Evolutionary conservation across 2,888 invertebrate genomes (phyloP).

Genomic region (Drosophila paramelanica): DNA sequence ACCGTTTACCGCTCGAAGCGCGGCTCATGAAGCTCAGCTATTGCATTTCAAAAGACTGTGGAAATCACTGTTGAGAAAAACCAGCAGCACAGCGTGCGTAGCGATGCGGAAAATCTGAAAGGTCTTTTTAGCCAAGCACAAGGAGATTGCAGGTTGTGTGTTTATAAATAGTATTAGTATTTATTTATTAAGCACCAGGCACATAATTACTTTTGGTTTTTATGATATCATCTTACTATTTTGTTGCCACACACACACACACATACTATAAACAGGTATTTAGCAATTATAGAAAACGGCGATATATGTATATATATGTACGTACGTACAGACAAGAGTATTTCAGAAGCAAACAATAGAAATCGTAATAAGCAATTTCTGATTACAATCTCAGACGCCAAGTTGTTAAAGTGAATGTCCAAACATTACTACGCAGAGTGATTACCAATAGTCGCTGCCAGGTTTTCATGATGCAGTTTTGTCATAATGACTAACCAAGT

Average conservation of each 20-base stretch:
- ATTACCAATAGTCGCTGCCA: constrained; percentile 19
- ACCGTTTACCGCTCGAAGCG: constrained; percentile 39
- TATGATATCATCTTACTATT: constrained; percentile 57
- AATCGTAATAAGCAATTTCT: constrained; percentile 60
- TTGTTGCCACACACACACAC: constrained; percentile 20
- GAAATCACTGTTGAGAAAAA: constrained; percentile 38
- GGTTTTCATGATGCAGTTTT: constrained; percentile 50
- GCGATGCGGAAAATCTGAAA: constrained; percentile 77
- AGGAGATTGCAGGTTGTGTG: constrained; percentile 44
- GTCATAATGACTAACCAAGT: constrained; percentile 43
- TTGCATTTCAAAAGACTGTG: constrained; percentile 68
- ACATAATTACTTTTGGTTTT: constrained; percentile 45
- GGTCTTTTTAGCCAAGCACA: constrained; percentile 43
- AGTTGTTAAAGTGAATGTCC: constrained; percentile 50
- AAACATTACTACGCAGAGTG: constrained; percentile 26
- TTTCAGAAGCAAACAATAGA: constrained; percentile 33
- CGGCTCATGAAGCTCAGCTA: constrained; percentile 57
- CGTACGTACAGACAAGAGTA: constrained; percentile 5
- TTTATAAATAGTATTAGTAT: constrained; percentile 44
- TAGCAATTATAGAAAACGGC: constrained; percentile 53
- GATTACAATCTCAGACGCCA: constrained; percentile 43
- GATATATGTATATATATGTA: constrained; percentile 3
- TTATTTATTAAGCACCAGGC: constrained; percentile 47
- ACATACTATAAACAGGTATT: constrained; percentile 24
- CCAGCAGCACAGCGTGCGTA: constrained; percentile 47